Evolutionary conservation across 2,113 vertebrate genomes (phyloP).

Genomic region (Pseudonaja textilis): DNA sequence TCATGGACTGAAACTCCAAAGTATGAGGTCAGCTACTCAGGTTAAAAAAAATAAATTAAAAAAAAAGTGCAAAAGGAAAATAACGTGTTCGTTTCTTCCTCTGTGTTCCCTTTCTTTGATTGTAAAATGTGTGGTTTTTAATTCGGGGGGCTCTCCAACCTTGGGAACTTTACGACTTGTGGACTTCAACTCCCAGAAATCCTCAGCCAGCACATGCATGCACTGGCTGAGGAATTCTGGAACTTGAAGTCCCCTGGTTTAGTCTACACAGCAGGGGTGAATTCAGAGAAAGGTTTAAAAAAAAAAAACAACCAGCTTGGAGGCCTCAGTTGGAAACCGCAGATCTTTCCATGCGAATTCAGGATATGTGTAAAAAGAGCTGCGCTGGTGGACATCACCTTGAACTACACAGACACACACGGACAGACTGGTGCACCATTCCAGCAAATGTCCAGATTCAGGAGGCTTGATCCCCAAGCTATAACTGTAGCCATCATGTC

Average conservation of each 20-base stretch:
- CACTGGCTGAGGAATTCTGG: too few species aligned
- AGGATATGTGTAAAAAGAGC: not conserved
- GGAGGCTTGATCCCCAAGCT: not conserved
- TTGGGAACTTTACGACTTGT: too few species aligned
- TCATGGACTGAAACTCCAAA: constrained; percentile 98
- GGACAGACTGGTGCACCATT: too few species aligned
- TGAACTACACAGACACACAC: not conserved
- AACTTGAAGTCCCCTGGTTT: not conserved
- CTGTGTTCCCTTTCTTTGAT: not conserved
- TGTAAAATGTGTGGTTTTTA: not conserved
- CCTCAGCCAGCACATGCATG: too few species aligned
- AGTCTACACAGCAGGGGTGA: not conserved
- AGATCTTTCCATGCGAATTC: not conserved
- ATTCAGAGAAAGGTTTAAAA: not conserved
- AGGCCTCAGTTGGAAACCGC: not conserved
- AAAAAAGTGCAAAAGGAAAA: not conserved
- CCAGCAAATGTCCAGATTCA: not conserved
- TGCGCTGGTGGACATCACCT: not conserved
- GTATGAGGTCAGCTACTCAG: constrained; percentile 87
- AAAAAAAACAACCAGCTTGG: not conserved
- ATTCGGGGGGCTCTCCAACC: too few species aligned
- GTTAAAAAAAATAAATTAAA: not conserved
- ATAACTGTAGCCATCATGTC: not conserved
- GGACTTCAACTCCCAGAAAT: too few species aligned
- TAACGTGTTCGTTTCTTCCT: not conserved